phyloP scores from a whole-genome alignment of 2,888 invertebrate genomes.

The Melanostoma mellinum region DNA sequence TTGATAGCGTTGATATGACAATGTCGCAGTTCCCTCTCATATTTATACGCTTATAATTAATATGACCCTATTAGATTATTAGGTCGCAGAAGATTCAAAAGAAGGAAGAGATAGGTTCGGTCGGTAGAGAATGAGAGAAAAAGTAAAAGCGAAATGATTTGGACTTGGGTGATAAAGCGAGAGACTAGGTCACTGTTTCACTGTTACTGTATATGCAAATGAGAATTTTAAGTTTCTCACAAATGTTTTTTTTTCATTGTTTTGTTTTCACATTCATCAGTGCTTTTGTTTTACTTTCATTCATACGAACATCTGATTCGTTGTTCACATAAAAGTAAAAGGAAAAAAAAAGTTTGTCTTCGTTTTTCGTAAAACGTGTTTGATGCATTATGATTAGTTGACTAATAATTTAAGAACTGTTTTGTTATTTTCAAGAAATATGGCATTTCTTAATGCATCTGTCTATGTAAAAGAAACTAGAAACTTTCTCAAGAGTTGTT shows the following conservation, averaged over 20 bases:
- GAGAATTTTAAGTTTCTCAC: constrained; percentile 22
- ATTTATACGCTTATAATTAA: constrained; percentile 53
- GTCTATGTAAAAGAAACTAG: constrained; percentile 42
- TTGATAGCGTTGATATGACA: background rate
- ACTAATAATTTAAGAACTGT: too few relatives aligned
- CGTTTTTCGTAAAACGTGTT: too few relatives aligned
- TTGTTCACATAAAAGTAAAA: background rate
- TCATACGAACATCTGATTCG: constrained; percentile 18
- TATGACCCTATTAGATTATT: constrained; percentile 66
- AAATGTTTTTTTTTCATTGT: constrained; percentile 23
- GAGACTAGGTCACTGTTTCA: constrained; percentile 69
- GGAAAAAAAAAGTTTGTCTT: background rate
- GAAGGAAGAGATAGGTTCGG: background rate
- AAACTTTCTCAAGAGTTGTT: constrained; percentile 59
- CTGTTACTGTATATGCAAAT: constrained; percentile 25
- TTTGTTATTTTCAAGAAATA: too few relatives aligned
- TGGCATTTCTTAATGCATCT: too few relatives aligned
- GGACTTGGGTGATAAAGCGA: constrained; percentile 42
- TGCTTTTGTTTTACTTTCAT: constrained; percentile 72
- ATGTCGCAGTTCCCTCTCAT: constrained; percentile 21
- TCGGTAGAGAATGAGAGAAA: background rate
- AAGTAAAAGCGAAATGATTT: constrained; percentile 53
- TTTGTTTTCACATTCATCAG: constrained; percentile 42
- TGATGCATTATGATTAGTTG: too few relatives aligned
- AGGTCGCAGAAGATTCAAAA: constrained; percentile 42